Evolutionary conservation across 1,140 invertebrate genomes (phyloP).

Genomic region (Pseudomyrmex gracilis): DNA sequence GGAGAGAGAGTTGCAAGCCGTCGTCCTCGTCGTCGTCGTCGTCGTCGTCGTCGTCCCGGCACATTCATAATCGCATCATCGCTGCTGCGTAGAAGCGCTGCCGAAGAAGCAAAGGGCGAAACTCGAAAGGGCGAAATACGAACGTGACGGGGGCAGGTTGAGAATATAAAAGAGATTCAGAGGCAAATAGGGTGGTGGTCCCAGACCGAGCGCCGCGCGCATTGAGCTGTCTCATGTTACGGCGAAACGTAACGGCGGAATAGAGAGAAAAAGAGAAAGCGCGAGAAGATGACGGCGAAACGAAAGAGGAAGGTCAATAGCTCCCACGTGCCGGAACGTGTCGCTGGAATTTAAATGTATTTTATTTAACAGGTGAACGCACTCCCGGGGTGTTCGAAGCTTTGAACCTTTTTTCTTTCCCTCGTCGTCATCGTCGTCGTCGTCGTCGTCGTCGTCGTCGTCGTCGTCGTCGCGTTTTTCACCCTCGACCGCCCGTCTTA

Average conservation of each 20-base stretch:
- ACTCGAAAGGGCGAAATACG: slow-evolving; percentile 8
- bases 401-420: slow-evolving; percentile 62
- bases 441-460: slow-evolving; percentile 23
- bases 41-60: too few species aligned
- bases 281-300: slow-evolving; percentile 26
- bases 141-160: not conserved
- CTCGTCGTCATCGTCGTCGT: slow-evolving; percentile 35
- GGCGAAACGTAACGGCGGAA: slow-evolving; percentile 21
- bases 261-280: slow-evolving; percentile 1
- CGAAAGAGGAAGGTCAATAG: slow-evolving; percentile 67
- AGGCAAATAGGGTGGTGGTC: slow-evolving; percentile 33
- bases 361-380: slow-evolving; percentile 75
- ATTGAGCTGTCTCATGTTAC: slow-evolving; percentile 65
- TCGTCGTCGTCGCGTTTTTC: slow-evolving; percentile 34
- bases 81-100: not conserved
- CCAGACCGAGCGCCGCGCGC: slow-evolving; percentile 58
- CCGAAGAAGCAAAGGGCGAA: not conserved
- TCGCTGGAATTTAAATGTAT: slow-evolving; percentile 74
- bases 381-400: slow-evolving; percentile 52
- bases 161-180: slow-evolving; percentile 7
- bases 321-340: slow-evolving; percentile 68
- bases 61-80: slow-evolving; percentile 51
- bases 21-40: too few species aligned
- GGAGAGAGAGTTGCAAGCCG: slow-evolving; percentile 4
- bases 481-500: slow-evolving; percentile 64